Evolutionary conservation across 2,888 invertebrate genomes (phyloP), one percentile per base, ranked within the genome.

Genomic region (Morpho deidamia): DNA sequence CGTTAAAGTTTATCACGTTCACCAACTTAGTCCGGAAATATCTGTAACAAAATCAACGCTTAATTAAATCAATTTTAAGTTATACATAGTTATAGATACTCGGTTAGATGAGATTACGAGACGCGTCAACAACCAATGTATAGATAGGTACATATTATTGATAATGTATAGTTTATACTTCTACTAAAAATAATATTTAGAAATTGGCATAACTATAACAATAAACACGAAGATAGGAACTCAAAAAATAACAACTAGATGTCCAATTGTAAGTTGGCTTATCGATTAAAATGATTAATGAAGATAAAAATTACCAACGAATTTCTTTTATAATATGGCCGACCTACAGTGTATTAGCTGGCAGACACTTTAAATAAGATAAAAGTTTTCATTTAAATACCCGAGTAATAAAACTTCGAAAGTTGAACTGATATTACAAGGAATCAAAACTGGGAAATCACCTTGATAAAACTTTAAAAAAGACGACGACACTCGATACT

Each of bases 381-480:
- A 11, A n/a, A 35, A 35, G 14, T 49, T 42, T 9, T 8, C 8
- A 8, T 8, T 1, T 42, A 41, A 14, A 14, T 14, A 41, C 14
- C 3, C 4, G 11, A 35, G 8, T 12, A 35, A 14, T 35, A n/a
- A 42, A 42, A 42, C 10, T 11, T 14, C 5, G 33, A 40, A 40
- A 11, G 11, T 11, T 35, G 12, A 42, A 42, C 11, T 34, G 41
- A 11, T 49, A 12, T n/a, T 35, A 32, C 14, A 35, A 8, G 7
- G 4, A 14, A 42, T 8, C 34, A 51, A 59, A 67, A 64, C 58
- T 60, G 61, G 58, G 61, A 61, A 53, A 74, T 74, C 83, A 88
- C 88, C 88, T 87, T 81, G 82, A 81, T 83, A 84, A 81, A 86
- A 81, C 83, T 85, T 86, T 87, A 85, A 69, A 86, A 87, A 87